Evolutionary conservation across 1,140 invertebrate genomes (phyloP).

Genomic region (Zophobas atratus): DNA sequence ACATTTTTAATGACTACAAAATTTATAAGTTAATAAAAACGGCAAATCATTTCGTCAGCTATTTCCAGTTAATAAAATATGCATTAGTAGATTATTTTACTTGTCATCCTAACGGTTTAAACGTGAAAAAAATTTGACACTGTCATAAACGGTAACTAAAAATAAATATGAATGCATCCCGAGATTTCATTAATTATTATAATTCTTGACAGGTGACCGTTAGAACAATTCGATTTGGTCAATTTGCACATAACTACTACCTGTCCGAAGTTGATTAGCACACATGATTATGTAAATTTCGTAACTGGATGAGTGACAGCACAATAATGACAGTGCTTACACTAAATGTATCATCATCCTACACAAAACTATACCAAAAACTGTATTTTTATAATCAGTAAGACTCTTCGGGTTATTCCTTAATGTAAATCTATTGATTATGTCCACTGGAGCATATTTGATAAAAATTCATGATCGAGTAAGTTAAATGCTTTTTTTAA

Average conservation of each 20-base stretch:
- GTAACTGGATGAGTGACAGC: constrained; percentile 12
- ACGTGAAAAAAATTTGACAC: constrained; percentile 2
- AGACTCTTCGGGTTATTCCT: not conserved
- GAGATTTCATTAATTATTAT: constrained; percentile 27
- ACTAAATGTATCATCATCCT: constrained; percentile 21
- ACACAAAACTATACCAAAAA: constrained; percentile 2
- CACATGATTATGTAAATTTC: constrained; percentile 31
- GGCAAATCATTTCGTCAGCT: no score
- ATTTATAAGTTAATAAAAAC: no score
- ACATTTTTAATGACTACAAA: no score
- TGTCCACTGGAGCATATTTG: no score
- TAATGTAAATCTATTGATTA: no score
- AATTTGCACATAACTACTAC: constrained; percentile 26
- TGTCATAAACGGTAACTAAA: not conserved
- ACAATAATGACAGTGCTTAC: constrained; percentile 5
- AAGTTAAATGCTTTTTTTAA: no score
- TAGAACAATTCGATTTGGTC: constrained; percentile 31
- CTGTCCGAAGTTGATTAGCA: constrained; percentile 11
- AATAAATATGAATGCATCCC: constrained; percentile 1
- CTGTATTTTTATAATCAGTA: not conserved
- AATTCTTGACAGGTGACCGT: constrained; percentile 21
- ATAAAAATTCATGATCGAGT: no score
- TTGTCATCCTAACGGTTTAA: no score
- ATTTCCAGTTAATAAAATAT: no score
- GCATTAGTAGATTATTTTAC: no score